Evolutionary conservation across 2,797 vertebrate species (phyloP).

Genomic region (Sebastes nivosus): DNA sequence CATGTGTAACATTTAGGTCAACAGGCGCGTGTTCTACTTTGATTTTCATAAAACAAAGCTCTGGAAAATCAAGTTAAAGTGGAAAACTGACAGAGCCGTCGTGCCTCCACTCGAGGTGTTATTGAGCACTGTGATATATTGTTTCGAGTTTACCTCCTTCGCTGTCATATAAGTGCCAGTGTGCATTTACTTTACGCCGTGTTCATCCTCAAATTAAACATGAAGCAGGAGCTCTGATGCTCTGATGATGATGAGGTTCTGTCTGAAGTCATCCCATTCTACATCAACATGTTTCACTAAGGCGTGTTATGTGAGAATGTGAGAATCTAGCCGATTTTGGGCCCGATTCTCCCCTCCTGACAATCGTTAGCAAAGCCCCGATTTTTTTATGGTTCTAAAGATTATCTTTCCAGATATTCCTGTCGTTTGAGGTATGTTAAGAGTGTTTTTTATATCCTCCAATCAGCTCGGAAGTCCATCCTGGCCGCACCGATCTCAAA

Average conservation of each 20-base stretch:
- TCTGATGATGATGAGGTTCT: slow-evolving; percentile 17
- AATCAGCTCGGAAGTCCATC: too few species aligned
- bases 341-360: accelerated
- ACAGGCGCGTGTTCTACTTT: not conserved
- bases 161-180: slow-evolving; percentile 45
- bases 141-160: slow-evolving; percentile 28
- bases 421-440: too few species aligned
- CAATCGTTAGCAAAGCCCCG: too few species aligned
- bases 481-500: too few species aligned
- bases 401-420: too few species aligned
- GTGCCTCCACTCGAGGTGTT: slow-evolving; percentile 15
- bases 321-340: too few species aligned
- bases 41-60: slow-evolving; percentile 46
- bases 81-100: slow-evolving; percentile 27
- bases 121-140: slow-evolving; percentile 38
- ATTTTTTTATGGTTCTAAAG: too few species aligned
- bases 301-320: too few species aligned
- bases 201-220: slow-evolving; percentile 26
- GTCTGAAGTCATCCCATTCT: slow-evolving; percentile 11
- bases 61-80: slow-evolving; percentile 35
- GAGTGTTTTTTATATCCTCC: too few species aligned
- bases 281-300: not conserved
- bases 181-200: slow-evolving; percentile 25
- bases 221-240: not conserved
- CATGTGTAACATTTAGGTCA: slow-evolving; percentile 31